Base-by-base conservation (phyloP, 2,888 invertebrate species). In the Xanthorhoe designata region DNA sequence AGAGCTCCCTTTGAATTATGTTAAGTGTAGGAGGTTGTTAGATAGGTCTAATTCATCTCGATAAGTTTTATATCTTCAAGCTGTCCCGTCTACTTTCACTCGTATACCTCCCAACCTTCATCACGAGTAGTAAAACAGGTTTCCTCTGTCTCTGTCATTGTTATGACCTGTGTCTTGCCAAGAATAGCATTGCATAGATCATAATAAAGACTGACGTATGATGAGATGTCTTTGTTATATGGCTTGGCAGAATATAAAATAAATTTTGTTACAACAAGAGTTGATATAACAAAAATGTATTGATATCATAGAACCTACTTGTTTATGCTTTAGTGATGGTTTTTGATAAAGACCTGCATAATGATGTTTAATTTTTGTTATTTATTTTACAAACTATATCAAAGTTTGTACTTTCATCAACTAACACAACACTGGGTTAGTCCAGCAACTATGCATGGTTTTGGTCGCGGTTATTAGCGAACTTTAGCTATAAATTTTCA, bases 51-150 rank as follows among this genome's bases (percentile, higher is more conserved):
- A 42, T 75, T 73, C 61, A 64, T 75, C 71, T 61, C 67, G 69
- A 66, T 74, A 73, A 69, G 67, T 68, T 71, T 72, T 72, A 75
- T 75, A 75, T 62, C 73, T 67, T 70, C 50, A 24, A 38, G 13
- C 15, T 8, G 50, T 56, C 15, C 49, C 49, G 35, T 50, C 77
- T 72, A 83, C 85, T 85, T 84, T 85, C 85, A 84, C 83, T 82
- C 64, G 75, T 77, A 76, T 83, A 81, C 83, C 78, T 78, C 62
- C 70, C 75, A 83, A 77, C 79, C 81, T 83, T 81, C 81, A 78
- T 79, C 76, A 74, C 75, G 72, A 74, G 69, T 71, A 71, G 68
- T 73, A 61, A 69, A 84, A 82, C 83, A 72, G 78, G 83, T 83
- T 83, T 79, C 74, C 75, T 73, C 71, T 74, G 72, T 73, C 67